Conservation (phyloP, 1,140 invertebrate species). For the Atta colombica region DNA sequence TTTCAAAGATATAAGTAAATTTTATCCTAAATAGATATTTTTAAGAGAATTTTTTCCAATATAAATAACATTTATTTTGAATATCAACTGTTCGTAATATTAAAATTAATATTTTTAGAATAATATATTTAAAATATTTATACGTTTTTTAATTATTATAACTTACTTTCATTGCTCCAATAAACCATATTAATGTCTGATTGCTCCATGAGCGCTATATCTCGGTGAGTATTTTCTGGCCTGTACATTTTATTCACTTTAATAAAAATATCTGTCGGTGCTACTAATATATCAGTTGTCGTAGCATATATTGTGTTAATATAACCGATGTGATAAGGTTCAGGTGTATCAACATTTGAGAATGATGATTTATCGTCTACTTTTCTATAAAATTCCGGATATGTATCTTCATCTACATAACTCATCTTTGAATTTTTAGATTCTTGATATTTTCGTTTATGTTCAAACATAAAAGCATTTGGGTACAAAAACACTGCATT, state of each 20-base stretch:
- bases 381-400: slow-evolving; percentile 93
- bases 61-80: not conserved
- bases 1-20: not conserved
- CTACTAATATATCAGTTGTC: slow-evolving; percentile 85
- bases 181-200: slow-evolving; percentile 92
- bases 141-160: not conserved
- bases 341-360: slow-evolving; percentile 91
- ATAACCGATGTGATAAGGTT: slow-evolving; percentile 92
- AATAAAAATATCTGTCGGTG: slow-evolving; percentile 89
- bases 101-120: too few species aligned
- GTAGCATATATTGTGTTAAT: slow-evolving; percentile 88
- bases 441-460: slow-evolving; percentile 76
- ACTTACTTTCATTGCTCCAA: slow-evolving; percentile 91
- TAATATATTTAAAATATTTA: not conserved
- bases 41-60: not conserved
- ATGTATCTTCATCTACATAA: slow-evolving; percentile 90
- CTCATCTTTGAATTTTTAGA: slow-evolving; percentile 83
- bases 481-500: slow-evolving; percentile 91
- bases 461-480: slow-evolving; percentile 89
- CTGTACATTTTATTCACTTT: slow-evolving; percentile 91
- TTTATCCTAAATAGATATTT: not conserved
- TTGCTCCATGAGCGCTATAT: slow-evolving; percentile 86
- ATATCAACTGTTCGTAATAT: slow-evolving; percentile 39
- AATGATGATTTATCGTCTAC: slow-evolving; percentile 90
- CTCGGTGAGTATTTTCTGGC: slow-evolving; percentile 92